A percentile compares a stretch with the other conserved stretches of the same genome.
Conservation (phyloP, 2,113 vertebrate species). For the Ammodytes marinus region DNA sequence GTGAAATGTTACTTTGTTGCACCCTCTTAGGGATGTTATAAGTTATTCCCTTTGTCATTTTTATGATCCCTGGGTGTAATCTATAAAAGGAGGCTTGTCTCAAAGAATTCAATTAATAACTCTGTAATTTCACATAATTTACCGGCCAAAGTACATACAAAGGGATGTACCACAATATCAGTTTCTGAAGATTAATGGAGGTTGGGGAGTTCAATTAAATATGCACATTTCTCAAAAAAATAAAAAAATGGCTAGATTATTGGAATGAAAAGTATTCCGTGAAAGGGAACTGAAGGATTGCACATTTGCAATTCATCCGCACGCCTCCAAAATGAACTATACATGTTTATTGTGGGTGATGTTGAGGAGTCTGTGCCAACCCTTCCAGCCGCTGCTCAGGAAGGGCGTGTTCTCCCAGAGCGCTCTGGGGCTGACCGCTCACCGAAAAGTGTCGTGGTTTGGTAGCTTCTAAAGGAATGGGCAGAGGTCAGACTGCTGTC, state of each 20-base stretch:
- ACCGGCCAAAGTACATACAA: conserved; percentile 15
- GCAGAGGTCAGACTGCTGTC: conserved; percentile 48
- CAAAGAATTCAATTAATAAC: background rate
- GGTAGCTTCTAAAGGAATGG: conserved; percentile 49
- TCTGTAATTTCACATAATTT: background rate
- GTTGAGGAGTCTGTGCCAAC: conserved; percentile 46
- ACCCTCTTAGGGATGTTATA: background rate
- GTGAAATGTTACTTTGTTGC: background rate
- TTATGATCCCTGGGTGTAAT: background rate
- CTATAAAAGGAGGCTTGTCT: conserved; percentile 7
- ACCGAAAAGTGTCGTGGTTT: conserved; percentile 65
- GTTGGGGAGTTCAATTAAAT: background rate
- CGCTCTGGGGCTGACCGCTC: conserved; percentile 63
- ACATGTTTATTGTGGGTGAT: conserved; percentile 45
- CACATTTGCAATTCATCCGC: conserved; percentile 23
- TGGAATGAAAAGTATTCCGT: background rate
- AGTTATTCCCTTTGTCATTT: background rate
- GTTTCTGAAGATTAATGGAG: background rate
- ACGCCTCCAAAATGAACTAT: conserved; percentile 18
- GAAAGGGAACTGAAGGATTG: background rate
- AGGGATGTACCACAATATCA: background rate
- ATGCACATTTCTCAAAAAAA: background rate
- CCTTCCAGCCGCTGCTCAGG: conserved; percentile 61
- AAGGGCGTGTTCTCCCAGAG: conserved; percentile 73
- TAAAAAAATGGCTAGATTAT: background rate